phyloP scores from a whole-genome alignment of 2,113 vertebrate species.

The Mirounga angustirostris region DNA sequence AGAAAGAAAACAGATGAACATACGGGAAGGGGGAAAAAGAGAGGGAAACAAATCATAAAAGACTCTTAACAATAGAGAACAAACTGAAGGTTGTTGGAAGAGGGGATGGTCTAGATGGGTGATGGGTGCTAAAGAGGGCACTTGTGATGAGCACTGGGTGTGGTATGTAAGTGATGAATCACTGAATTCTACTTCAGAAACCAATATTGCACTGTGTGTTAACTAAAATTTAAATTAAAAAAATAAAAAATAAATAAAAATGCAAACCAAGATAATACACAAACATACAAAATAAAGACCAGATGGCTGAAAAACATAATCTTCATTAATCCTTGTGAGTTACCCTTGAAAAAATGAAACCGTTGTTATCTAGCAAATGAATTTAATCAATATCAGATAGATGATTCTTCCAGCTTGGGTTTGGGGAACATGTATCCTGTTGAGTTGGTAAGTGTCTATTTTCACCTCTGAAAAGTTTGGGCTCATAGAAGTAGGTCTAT shows the following conservation, averaged over 20 bases:
- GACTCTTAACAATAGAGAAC: neutral
- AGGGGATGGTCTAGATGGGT: neutral
- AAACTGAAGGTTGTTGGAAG: neutral
- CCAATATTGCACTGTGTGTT: neutral
- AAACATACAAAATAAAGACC: neutral
- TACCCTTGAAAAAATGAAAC: conserved; percentile 5
- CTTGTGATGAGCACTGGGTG: neutral
- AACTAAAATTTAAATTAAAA: neutral
- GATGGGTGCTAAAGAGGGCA: neutral
- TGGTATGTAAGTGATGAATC: neutral
- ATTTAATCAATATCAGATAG: conserved; percentile 15
- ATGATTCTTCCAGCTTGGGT: neutral
- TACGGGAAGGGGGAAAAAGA: neutral
- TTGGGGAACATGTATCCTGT: neutral
- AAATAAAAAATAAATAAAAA: neutral
- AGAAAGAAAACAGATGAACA: neutral
- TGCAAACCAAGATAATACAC: neutral
- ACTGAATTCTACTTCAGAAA: neutral
- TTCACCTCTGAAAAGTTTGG: conserved; percentile 1
- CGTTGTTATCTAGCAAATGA: neutral
- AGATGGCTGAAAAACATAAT: neutral
- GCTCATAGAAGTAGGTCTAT: neutral
- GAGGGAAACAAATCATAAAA: neutral
- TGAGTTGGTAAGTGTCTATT: neutral
- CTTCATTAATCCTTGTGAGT: neutral